Evolutionary conservation across 2,113 vertebrate species (phyloP).

Genomic region (Cavia aperea): DNA sequence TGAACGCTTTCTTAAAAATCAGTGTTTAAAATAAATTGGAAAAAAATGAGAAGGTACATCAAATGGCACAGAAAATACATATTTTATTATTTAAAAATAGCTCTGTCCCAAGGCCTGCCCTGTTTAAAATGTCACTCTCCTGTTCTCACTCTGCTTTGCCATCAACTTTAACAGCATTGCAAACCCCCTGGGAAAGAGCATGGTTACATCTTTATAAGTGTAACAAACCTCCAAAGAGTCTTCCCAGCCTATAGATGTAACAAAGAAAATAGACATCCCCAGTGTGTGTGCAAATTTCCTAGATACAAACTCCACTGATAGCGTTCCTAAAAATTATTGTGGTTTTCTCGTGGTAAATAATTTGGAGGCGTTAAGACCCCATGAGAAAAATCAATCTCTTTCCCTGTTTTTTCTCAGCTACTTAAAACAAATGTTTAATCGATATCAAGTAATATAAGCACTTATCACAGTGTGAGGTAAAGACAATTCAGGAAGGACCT

Average conservation of each 20-base stretch:
- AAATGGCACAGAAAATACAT: neutral
- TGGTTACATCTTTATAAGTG: conserved; percentile 29
- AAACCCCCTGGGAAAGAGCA: neutral
- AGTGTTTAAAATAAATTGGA: neutral
- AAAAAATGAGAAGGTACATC: neutral
- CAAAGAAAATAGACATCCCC: neutral
- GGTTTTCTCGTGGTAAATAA: conserved; percentile 49
- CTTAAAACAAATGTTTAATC: conserved; percentile 61
- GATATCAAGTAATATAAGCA: conserved; percentile 51
- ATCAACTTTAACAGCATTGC: neutral
- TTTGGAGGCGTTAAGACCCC: neutral
- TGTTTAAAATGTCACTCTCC: conserved; percentile 4
- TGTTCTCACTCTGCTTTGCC: conserved; percentile 2
- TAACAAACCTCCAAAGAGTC: conserved; percentile 26
- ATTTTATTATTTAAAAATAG: conserved; percentile 15
- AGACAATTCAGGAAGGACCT: conserved; percentile 20
- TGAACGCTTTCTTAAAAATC: neutral
- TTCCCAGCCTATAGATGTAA: neutral
- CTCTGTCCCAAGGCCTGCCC: neutral
- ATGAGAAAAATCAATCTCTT: conserved; percentile 55
- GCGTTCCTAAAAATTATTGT: conserved; percentile 23
- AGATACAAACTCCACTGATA: conserved; percentile 26
- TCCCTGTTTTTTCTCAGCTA: conserved; percentile 37
- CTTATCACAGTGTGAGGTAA: conserved; percentile 29
- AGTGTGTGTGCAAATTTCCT: neutral